Conservation (phyloP, 2,797 vertebrate genomes). For the Macrochelys suwanniensis region DNA sequence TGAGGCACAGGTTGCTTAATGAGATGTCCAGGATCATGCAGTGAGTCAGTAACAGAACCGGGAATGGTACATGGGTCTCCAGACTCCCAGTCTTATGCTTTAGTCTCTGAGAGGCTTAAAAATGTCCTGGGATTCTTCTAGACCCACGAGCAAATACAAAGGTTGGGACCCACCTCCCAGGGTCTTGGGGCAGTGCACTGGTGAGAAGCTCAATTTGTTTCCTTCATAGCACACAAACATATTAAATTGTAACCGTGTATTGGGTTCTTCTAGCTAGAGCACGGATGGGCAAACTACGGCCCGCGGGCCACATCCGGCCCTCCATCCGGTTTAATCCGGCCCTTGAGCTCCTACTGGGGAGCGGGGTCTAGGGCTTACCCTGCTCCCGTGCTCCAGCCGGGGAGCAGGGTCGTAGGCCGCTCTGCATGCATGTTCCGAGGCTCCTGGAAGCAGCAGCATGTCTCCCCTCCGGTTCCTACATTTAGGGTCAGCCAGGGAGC, state of each 20-base stretch:
- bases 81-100: background rate
- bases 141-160: background rate
- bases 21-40: background rate
- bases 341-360: too few species aligned
- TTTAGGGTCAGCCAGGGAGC: too few species aligned
- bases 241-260: background rate
- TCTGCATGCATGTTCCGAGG: rapidly evolving
- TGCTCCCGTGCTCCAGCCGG: too few species aligned
- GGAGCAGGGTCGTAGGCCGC: too few species aligned
- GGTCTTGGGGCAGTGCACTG: too few species aligned
- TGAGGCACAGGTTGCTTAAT: background rate
- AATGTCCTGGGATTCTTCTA: background rate
- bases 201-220: background rate
- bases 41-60: background rate
- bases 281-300: too few species aligned
- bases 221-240: rapidly evolving
- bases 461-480: too few species aligned
- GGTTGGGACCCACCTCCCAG: background rate
- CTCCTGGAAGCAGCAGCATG: too few species aligned
- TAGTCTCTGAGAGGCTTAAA: background rate
- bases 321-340: too few species aligned
- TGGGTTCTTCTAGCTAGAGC: background rate
- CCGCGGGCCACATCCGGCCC: too few species aligned
- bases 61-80: background rate
- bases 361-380: too few species aligned